phyloP scores from a whole-genome alignment of 2,797 vertebrate species.

The Muscicapa comitata region DNA sequence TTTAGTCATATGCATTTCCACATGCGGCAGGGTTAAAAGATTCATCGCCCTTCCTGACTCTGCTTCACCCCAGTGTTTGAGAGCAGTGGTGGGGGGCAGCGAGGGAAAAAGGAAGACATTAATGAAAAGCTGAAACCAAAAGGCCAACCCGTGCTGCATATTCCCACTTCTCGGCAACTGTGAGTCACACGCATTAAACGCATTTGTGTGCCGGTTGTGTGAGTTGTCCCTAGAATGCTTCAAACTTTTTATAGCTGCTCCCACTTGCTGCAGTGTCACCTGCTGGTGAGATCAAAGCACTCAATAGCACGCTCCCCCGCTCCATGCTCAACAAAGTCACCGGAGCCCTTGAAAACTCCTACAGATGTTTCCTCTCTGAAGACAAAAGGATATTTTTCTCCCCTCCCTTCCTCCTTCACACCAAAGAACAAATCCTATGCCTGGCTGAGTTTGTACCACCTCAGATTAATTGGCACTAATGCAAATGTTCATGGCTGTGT shows the following conservation, averaged over 20 bases:
- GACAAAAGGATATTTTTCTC: slow-evolving; percentile 38
- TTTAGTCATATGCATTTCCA: slow-evolving; percentile 3
- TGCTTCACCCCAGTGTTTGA: background rate
- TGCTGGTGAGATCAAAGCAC: slow-evolving; percentile 66
- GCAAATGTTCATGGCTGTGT: slow-evolving; percentile 31
- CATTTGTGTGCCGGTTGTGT: background rate
- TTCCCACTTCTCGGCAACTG: slow-evolving; percentile 15
- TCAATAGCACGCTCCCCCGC: slow-evolving; percentile 40
- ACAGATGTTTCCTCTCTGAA: slow-evolving; percentile 45
- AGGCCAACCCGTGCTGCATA: background rate
- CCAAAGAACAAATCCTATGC: slow-evolving; percentile 48
- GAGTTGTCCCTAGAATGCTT: slow-evolving; percentile 24
- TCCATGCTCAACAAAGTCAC: slow-evolving; percentile 40
- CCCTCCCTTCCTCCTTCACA: slow-evolving; percentile 41
- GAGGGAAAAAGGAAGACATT: background rate
- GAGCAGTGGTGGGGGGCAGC: background rate
- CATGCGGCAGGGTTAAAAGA: background rate
- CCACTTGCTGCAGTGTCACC: slow-evolving; percentile 68
- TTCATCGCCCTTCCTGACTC: background rate
- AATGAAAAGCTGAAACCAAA: background rate
- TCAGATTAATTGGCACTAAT: slow-evolving; percentile 56
- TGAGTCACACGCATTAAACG: background rate
- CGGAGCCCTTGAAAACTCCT: slow-evolving; percentile 44
- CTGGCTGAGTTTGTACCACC: slow-evolving; percentile 38
- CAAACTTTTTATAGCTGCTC: slow-evolving; percentile 56